Conservation (phyloP, 1,140 invertebrate genomes). For the Helicoverpa zea region DNA sequence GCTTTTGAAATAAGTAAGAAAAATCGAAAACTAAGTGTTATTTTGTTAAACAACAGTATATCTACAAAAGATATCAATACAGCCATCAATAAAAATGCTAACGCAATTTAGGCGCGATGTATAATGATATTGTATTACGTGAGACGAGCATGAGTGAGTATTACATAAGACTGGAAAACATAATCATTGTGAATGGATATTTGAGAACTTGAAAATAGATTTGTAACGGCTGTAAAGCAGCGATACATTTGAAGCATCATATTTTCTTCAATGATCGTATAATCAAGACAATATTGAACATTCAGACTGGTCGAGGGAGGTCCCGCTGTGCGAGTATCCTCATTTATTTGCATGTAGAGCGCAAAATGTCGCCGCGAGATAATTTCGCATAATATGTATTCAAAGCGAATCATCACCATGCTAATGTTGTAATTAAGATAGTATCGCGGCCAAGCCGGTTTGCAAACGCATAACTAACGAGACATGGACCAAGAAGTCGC, state of each 20-base stretch:
- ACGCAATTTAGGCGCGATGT: slow-evolving; percentile 31
- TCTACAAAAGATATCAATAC: slow-evolving; percentile 48
- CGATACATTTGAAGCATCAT: slow-evolving; percentile 6
- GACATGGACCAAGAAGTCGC: background rate
- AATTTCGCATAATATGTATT: slow-evolving; percentile 61
- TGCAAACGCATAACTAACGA: slow-evolving; percentile 29
- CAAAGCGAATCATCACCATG: slow-evolving; percentile 67
- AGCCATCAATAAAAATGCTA: slow-evolving; percentile 42
- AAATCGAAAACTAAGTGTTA: slow-evolving; percentile 60
- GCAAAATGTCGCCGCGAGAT: slow-evolving; percentile 57
- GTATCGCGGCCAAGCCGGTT: slow-evolving; percentile 67
- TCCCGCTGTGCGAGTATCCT: slow-evolving; percentile 9
- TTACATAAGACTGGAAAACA: slow-evolving; percentile 38
- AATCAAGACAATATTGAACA: slow-evolving; percentile 1
- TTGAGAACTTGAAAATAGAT: slow-evolving; percentile 18
- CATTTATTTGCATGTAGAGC: slow-evolving; percentile 56
- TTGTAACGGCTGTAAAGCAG: slow-evolving; percentile 26
- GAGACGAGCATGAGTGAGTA: slow-evolving; percentile 37
- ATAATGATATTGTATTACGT: slow-evolving; percentile 42
- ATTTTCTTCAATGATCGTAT: slow-evolving; percentile 7
- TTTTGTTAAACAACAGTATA: slow-evolving; percentile 55
- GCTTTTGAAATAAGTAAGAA: slow-evolving; percentile 68
- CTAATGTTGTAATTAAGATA: slow-evolving; percentile 76
- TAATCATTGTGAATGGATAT: slow-evolving; percentile 35
- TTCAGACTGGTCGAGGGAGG: slow-evolving; percentile 28